Base-by-base conservation (phyloP, 2,113 vertebrate genomes). In the Ophiodon elongatus region DNA sequence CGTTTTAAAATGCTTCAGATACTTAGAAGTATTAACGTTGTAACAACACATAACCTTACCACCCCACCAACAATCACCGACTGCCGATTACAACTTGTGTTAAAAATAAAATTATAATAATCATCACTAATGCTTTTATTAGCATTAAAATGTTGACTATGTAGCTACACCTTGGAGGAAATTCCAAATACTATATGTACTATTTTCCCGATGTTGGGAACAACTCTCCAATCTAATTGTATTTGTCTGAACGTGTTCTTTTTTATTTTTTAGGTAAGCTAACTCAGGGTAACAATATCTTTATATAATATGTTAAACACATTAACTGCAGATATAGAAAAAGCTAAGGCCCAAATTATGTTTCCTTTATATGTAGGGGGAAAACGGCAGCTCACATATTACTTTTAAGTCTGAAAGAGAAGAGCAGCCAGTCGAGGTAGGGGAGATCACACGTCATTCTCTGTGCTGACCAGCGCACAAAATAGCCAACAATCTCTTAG, bases 401-500 rank as follows among this genome's bases (percentile, higher is more conserved):
- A 74, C 37, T 82, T 85, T 69, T 72, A 86, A 62, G 56, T 57
- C 52, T 37, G 47, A 88, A 66, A 87, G 41, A 85, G 81, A 86
- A 31, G 31, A 86, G 56, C 83, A 86, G 79, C 35, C 54, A 65
- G 63, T 31, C 66, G 66, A 82, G 68, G 39, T 63, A 72, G 35
- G n/a, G 57, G 27, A 10, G 4, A 50, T 65, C 82, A 77, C 75
- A 77, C 52, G 65, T 85, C 88, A 88, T 82, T 65, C 54, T 85
- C 73, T 81, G 47, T 87, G 82, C 80, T 91, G 83, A 87, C 73
- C 73, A 85, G 69, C 71, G 74, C 80, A 94, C 85, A 86, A 90
- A 92, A 86, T 72, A 91, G 85, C 86, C 87, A 90, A 82, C 78
- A 87, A 88, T 77, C 72, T 76, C 66, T 88, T 62, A 82, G 85